Evolutionary conservation across 1,140 invertebrate genomes (phyloP).

Genomic region (Zophobas morio): DNA sequence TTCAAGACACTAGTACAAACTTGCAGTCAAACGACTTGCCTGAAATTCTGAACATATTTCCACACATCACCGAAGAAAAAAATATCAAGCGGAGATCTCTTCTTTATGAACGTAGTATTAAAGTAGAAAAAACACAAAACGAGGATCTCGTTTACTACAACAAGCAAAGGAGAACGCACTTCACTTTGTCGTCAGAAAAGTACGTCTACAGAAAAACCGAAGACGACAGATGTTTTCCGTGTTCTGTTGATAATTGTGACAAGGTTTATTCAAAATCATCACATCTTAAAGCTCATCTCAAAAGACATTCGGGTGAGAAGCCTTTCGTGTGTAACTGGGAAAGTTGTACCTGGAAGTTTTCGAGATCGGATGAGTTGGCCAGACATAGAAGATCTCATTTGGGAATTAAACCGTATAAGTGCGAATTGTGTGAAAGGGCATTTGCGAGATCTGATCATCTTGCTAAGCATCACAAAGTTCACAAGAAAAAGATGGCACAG

Average conservation of each 20-base stretch:
- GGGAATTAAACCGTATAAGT: constrained; percentile 89
- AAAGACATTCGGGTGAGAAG: constrained; percentile 95
- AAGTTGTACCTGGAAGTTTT: constrained; percentile 95
- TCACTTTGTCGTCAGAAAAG: constrained; percentile 58
- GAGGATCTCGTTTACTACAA: constrained; percentile 10
- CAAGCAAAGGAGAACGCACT: constrained; percentile 51
- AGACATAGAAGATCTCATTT: constrained; percentile 86
- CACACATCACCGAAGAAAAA: constrained; percentile 64
- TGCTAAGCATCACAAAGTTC: constrained; percentile 91
- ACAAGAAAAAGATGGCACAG: constrained; percentile 73
- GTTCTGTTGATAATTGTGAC: constrained; percentile 74
- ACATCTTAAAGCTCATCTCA: constrained; percentile 93
- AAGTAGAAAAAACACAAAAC: constrained; percentile 46
- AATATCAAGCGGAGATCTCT: constrained; percentile 62
- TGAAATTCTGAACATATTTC: constrained; percentile 63
- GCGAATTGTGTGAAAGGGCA: constrained; percentile 85
- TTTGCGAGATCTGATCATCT: constrained; percentile 94
- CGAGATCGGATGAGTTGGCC: constrained; percentile 92
- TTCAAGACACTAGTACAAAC: constrained; percentile 21
- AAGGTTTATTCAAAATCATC: constrained; percentile 94
- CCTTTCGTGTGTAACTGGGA: constrained; percentile 93
- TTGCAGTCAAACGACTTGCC: constrained; percentile 31
- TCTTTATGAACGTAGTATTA: constrained; percentile 61
- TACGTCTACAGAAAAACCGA: constrained; percentile 62
- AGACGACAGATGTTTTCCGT: constrained; percentile 70